Evolutionary conservation across 2,113 vertebrate genomes (phyloP).

Genomic region (Sarotherodon lohbergeri): DNA sequence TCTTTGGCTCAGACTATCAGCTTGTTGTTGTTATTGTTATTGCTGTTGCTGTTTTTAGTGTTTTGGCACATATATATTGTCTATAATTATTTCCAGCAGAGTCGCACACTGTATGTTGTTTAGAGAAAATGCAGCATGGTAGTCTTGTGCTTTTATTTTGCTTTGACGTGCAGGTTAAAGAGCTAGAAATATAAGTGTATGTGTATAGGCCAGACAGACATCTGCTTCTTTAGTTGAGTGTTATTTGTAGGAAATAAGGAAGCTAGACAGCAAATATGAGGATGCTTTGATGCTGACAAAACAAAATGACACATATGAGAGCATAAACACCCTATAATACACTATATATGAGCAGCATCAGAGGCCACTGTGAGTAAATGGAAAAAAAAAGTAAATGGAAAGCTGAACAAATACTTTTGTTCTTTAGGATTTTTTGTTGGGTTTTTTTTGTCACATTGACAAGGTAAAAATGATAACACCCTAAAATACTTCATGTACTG

Average conservation of each 20-base stretch:
- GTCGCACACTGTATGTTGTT: neutral
- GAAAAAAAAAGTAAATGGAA: neutral
- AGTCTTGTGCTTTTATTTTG: neutral
- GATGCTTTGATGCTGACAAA: neutral
- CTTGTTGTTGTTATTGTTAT: neutral
- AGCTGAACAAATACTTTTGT: neutral
- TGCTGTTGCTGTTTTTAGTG: neutral
- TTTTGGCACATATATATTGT: neutral
- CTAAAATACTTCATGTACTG: neutral
- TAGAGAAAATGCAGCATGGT: neutral
- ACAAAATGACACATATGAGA: neutral
- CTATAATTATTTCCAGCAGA: neutral
- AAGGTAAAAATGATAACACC: neutral
- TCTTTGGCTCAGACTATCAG: neutral
- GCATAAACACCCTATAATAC: neutral
- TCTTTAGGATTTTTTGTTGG: neutral
- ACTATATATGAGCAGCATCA: neutral
- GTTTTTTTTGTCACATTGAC: neutral
- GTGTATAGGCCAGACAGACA: neutral
- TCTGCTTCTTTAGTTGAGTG: neutral
- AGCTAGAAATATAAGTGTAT: accelerated
- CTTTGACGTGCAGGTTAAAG: neutral
- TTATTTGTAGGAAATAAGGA: neutral
- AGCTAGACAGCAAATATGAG: neutral
- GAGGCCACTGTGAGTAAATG: neutral